Evolutionary conservation across 1,140 invertebrate genomes (phyloP).

Genomic region (Diuraphis noxia): DNA sequence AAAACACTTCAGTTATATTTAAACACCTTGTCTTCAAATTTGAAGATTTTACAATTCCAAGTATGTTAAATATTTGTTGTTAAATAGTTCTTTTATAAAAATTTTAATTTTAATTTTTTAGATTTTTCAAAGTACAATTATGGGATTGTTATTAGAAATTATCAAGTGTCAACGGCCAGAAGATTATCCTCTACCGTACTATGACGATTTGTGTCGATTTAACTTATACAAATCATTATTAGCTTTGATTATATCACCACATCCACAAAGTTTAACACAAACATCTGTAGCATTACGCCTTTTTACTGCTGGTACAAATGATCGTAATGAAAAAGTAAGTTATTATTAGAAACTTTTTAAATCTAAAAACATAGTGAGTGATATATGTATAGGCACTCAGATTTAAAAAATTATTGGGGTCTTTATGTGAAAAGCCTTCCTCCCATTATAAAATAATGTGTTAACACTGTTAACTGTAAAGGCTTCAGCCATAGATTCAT

Average conservation of each 20-base stretch:
- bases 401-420: no score
- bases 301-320: slow-evolving; percentile 19
- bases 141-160: slow-evolving; percentile 27
- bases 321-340: slow-evolving; percentile 47
- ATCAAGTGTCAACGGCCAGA: slow-evolving; percentile 30
- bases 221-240: slow-evolving; percentile 35
- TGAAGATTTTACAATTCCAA: slow-evolving; percentile 34
- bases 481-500: no score
- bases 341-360: not conserved
- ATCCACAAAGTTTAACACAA: slow-evolving; percentile 36
- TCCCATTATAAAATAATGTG: no score
- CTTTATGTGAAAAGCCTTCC: no score
- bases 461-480: no score
- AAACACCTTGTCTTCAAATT: slow-evolving; percentile 28
- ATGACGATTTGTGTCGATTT: slow-evolving; percentile 21
- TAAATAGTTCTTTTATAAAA: not conserved
- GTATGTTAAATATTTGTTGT: not conserved
- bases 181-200: slow-evolving; percentile 42
- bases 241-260: slow-evolving; percentile 23
- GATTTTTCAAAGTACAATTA: slow-evolving; percentile 45
- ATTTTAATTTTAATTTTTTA: not conserved
- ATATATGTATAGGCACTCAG: no score
- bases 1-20: slow-evolving; percentile 18
- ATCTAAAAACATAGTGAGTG: no score
- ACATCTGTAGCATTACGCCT: slow-evolving; percentile 25